phyloP scores from a whole-genome alignment of 2,888 invertebrate species.

The Epistrophella euchroma region DNA sequence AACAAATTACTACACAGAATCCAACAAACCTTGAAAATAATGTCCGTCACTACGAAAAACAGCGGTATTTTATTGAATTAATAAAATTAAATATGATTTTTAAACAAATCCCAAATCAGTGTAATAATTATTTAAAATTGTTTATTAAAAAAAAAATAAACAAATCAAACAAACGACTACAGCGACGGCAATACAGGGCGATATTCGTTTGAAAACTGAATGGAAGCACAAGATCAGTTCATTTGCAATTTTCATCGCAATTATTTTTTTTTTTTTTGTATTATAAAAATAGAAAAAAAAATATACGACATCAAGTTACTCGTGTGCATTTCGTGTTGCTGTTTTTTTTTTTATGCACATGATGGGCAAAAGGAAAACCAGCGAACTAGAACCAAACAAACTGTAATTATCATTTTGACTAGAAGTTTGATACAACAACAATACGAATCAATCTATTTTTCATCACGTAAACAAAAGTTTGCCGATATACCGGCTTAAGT shows the following conservation, averaged over 20 bases:
- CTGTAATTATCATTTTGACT: conserved; percentile 36
- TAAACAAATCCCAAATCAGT: conserved; percentile 11
- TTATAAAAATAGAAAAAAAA: conserved; percentile 64
- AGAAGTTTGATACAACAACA: conserved; percentile 8
- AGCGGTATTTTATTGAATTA: background rate
- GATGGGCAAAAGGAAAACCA: conserved; percentile 15
- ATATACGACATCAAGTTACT: conserved; percentile 34
- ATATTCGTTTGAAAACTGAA: conserved; percentile 73
- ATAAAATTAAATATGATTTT: background rate
- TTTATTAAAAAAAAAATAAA: conserved; percentile 8
- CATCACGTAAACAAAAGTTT: conserved; percentile 49
- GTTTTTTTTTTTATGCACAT: conserved; percentile 12
- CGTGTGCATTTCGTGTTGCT: conserved; percentile 12
- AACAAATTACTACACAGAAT: background rate
- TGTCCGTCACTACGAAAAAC: background rate
- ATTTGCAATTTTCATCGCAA: conserved; percentile 57
- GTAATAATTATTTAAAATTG: conserved; percentile 18
- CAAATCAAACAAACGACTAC: conserved; percentile 5
- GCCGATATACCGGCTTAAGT: conserved; percentile 47
- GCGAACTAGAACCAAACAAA: conserved; percentile 62
- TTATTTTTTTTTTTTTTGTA: conserved; percentile 25
- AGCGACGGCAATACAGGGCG: conserved; percentile 51
- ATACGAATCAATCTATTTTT: background rate
- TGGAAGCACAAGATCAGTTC: conserved; percentile 55
- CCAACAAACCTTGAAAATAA: conserved; percentile 1